Evolutionary conservation across 1,140 invertebrate species (phyloP).

Genomic region (Lucilia sericata): DNA sequence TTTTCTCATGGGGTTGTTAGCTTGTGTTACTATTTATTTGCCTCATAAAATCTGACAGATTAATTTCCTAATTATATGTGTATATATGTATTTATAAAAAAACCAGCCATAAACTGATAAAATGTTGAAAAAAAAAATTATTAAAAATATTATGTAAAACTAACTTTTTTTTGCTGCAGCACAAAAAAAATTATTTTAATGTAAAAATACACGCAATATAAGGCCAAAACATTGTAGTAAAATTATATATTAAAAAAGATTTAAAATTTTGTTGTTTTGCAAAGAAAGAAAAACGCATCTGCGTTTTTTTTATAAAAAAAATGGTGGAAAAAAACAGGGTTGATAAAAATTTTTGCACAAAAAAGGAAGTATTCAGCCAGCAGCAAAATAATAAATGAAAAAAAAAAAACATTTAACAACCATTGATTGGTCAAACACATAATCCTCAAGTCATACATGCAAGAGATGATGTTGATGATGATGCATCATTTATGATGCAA

Average conservation of each 20-base stretch:
- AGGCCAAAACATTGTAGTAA: not conserved
- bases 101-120: not conserved
- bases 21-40: not conserved
- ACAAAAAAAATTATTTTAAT: not conserved
- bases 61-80: constrained; percentile 42
- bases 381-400: not conserved
- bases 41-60: constrained; percentile 44
- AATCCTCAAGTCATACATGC: not conserved
- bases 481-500: constrained; percentile 25
- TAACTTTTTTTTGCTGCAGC: not conserved
- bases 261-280: not conserved
- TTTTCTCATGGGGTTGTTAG: not conserved
- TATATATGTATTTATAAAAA: not conserved
- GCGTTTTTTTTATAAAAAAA: not conserved
- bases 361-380: not conserved
- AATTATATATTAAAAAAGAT: not conserved
- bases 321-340: constrained; percentile 41
- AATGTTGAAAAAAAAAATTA: not conserved
- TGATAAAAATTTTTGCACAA: not conserved
- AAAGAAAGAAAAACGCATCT: constrained; percentile 25
- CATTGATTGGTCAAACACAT: constrained; percentile 31
- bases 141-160: not conserved
- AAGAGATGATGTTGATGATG: not conserved
- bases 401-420: not conserved
- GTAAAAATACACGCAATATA: constrained; percentile 8